phyloP scores from a whole-genome alignment of 2,113 vertebrate species.

The Heliornis fulica region DNA sequence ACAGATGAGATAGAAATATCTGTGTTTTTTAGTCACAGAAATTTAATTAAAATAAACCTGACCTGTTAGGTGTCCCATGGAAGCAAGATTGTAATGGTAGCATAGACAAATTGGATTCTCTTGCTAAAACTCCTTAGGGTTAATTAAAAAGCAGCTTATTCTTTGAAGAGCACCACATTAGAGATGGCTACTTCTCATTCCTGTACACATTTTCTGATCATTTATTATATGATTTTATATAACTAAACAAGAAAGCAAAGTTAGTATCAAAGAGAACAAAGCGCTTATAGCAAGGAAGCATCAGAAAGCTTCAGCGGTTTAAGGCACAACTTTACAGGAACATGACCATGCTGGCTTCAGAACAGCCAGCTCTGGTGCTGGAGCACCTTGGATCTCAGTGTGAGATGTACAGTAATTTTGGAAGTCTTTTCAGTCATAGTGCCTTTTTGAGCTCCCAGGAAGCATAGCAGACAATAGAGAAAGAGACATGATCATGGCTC shows the following conservation, averaged over 20 bases:
- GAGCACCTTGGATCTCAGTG: background rate
- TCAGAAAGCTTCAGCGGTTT: background rate
- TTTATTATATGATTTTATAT: background rate
- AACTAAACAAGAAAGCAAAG: background rate
- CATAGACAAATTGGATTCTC: background rate
- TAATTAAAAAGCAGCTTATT: slow-evolving; percentile 55
- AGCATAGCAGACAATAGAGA: too few relatives aligned
- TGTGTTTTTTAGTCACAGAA: background rate
- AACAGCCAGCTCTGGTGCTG: background rate
- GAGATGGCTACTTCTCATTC: background rate
- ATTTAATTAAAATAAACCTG: slow-evolving; percentile 61
- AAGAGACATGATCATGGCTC: background rate
- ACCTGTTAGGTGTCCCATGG: background rate
- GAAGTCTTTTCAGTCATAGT: background rate
- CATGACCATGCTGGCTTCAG: rapidly evolving
- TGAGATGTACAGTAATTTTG: background rate
- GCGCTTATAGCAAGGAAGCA: background rate
- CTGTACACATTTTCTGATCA: background rate
- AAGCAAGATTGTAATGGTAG: background rate
- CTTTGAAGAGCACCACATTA: background rate
- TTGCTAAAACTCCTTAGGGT: slow-evolving; percentile 20
- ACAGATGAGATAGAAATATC: background rate
- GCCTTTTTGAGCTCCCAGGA: background rate
- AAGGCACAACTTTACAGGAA: background rate
- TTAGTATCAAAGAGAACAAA: background rate